Conservation (phyloP, 92 coral and sea anemone genomes). For the Zoanthus sansibaricus region DNA sequence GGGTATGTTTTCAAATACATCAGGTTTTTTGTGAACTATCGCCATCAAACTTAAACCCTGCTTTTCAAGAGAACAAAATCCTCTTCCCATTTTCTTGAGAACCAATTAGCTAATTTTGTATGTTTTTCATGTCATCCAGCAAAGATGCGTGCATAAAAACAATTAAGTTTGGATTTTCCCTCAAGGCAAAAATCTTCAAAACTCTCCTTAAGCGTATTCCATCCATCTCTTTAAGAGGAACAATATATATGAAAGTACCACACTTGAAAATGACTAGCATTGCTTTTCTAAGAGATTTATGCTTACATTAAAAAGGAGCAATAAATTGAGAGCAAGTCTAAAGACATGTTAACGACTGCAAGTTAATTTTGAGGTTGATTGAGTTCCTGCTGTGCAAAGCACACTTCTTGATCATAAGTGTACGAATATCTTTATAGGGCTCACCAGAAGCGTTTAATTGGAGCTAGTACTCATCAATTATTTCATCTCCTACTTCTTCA, state of each 20-base stretch:
- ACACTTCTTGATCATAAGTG: conserved; percentile 11
- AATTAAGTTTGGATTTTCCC: conserved; percentile 41
- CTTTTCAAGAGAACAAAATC: neutral
- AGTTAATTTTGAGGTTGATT: conserved; percentile 20
- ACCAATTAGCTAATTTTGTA: neutral
- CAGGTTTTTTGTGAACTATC: neutral
- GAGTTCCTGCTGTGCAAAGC: conserved; percentile 34
- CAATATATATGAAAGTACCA: conserved; percentile 10
- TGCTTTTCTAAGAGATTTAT: neutral
- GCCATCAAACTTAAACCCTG: neutral
- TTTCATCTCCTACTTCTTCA: conserved; percentile 4
- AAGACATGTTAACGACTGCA: neutral
- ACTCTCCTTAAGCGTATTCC: conserved; percentile 19
- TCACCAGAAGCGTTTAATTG: conserved; percentile 42
- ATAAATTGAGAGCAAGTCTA: neutral
- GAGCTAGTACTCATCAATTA: conserved; percentile 26
- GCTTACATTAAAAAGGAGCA: neutral
- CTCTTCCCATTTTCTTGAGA: neutral
- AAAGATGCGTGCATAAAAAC: conserved; percentile 26
- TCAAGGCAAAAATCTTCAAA: conserved; percentile 41
- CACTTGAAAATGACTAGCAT: conserved; percentile 11
- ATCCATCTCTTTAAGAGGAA: neutral
- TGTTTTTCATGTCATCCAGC: neutral
- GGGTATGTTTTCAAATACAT: conserved; percentile 37
- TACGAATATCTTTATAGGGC: conserved; percentile 49